These are phyloP conservation scores for Dexiosoma caninum DNA, from an alignment of 2,888 invertebrate genomes.

Conservation along the genomic window DNA sequence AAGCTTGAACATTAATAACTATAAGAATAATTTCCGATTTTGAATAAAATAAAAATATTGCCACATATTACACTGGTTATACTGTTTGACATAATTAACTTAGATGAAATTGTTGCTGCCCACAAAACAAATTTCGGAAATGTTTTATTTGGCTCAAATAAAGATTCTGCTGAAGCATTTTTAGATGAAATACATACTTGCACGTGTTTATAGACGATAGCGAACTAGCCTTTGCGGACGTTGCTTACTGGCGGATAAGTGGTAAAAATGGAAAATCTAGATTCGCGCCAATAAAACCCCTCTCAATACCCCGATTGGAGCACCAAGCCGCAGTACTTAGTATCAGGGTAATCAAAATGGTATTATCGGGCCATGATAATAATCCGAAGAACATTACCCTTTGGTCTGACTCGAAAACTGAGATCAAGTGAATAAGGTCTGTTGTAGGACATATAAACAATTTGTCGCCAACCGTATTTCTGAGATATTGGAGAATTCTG, in stretches of 20 bases:
- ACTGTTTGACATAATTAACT: constrained; percentile 10
- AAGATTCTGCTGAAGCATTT: not conserved
- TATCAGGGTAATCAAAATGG: too few relatives aligned
- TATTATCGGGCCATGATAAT: too few relatives aligned
- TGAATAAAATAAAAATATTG: constrained; percentile 1
- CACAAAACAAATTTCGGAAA: constrained; percentile 1
- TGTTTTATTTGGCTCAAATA: constrained; percentile 7
- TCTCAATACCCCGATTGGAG: constrained; percentile 46
- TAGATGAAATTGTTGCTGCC: constrained; percentile 10
- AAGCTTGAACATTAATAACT: constrained; percentile 1
- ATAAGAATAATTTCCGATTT: constrained; percentile 16
- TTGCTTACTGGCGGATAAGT: constrained; percentile 15
- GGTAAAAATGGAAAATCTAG: too few relatives aligned
- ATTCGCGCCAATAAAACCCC: constrained; percentile 2
- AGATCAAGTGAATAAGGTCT: too few relatives aligned
- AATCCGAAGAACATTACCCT: too few relatives aligned
- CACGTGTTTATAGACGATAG: too few relatives aligned
- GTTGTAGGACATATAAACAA: too few relatives aligned
- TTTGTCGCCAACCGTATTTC: too few relatives aligned
- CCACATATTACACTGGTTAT: constrained; percentile 17
- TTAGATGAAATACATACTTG: constrained; percentile 2
- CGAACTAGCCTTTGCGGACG: not conserved
- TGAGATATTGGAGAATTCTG: too few relatives aligned
- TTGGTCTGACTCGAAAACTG: too few relatives aligned
- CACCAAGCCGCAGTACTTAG: constrained; percentile 40